phyloP scores from a whole-genome alignment of 92 coral and sea anemone genomes.

The Virgularia gustaviana region DNA sequence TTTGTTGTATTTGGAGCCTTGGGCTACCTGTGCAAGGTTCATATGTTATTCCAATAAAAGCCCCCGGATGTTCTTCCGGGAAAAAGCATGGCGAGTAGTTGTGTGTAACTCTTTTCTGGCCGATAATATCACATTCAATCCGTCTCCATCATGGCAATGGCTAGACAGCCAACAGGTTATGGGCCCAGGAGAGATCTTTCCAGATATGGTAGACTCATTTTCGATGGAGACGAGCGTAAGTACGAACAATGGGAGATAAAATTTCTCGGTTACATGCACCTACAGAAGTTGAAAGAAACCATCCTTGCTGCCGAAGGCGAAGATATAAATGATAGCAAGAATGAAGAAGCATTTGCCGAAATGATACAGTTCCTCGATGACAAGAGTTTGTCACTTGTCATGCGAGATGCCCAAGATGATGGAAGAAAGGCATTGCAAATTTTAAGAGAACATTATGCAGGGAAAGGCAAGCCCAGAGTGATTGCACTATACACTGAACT shows the following conservation, averaged over 20 bases:
- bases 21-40: no score
- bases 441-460: conserved; percentile 37
- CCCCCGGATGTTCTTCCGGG: no score
- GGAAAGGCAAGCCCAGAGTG: conserved; percentile 34
- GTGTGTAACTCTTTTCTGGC: no score
- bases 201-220: conserved; percentile 32
- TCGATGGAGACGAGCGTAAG: conserved; percentile 52
- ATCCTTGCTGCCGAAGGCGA: conserved; percentile 12
- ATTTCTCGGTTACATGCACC: conserved; percentile 43
- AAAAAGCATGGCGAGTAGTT: no score
- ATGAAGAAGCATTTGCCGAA: conserved; percentile 45
- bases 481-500: no score
- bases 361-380: conserved; percentile 37
- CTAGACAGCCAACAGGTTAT: conserved; percentile 58
- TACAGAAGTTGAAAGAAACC: conserved; percentile 29
- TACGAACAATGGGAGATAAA: conserved; percentile 49
- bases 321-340: conserved; percentile 7
- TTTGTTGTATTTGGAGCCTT: no score
- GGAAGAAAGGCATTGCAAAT: conserved; percentile 24
- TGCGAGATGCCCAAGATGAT: conserved; percentile 48
- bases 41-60: no score
- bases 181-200: conserved; percentile 51
- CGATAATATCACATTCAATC: no score
- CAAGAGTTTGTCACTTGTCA: conserved; percentile 30
- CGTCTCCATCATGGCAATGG: no score